Evolutionary conservation across 2,113 vertebrate species (phyloP).

Genomic region (pig (Sus scrofa)): DNA sequence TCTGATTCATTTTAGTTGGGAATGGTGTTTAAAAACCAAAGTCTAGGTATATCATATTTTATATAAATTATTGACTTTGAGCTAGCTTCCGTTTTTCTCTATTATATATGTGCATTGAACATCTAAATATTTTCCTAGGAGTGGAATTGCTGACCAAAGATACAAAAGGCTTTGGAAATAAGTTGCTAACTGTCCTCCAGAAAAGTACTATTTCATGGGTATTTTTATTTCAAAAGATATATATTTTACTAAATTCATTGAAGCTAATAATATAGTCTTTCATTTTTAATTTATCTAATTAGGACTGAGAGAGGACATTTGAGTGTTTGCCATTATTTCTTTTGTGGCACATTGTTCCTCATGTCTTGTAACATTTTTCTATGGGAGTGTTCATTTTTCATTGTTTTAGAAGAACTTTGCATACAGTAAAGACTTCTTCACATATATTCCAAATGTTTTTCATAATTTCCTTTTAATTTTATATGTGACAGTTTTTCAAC

Average conservation of each 20-base stretch:
- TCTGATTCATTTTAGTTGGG: conserved; percentile 18
- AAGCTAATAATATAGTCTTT: not conserved
- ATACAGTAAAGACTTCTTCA: not conserved
- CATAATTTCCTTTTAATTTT: conserved; percentile 7
- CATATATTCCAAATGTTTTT: not conserved
- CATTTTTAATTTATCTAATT: conserved; percentile 12
- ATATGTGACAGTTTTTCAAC: not conserved
- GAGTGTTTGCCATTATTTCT: not conserved
- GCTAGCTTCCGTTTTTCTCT: not conserved
- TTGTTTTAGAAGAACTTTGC: not conserved
- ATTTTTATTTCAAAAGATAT: conserved; percentile 3
- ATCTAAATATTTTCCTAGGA: not conserved
- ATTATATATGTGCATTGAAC: not conserved
- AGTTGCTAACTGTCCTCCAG: not conserved
- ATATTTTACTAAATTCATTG: conserved; percentile 8
- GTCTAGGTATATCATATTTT: not conserved
- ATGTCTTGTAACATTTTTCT: not conserved
- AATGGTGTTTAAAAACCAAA: not conserved
- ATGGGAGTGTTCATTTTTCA: not conserved
- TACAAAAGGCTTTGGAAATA: not conserved
- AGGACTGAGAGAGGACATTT: not conserved
- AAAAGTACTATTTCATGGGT: conserved; percentile 6
- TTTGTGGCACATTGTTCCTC: not conserved
- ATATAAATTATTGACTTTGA: conserved; percentile 9
- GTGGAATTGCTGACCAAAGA: not conserved